Base-by-base conservation (phyloP, 2,113 vertebrate species). In the Hirundichthys speculiger region DNA sequence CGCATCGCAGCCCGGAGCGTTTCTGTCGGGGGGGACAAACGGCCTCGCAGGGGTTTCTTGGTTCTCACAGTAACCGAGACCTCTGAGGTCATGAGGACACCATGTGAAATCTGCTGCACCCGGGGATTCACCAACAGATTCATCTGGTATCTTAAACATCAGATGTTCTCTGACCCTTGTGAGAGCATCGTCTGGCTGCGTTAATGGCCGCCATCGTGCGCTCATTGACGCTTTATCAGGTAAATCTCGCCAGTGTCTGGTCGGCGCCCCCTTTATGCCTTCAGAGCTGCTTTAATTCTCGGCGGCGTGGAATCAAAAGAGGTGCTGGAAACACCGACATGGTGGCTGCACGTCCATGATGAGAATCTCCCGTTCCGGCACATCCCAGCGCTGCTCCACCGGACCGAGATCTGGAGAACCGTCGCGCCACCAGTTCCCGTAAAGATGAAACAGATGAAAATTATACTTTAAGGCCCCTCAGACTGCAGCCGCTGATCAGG, bases 1-100 rank as follows among this genome's bases (percentile, higher is more conserved):
- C 2, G 14, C 13, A 14, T 19, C 49, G 3, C 67, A 9, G 13
- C 48, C 50, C 46, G 1, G 55, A 77, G 22, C 38, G 16, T 79
- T 68, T 72, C 11, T 34, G 27, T 75, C 58, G 55, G 53, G 41
- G 60, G 76, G 58, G 43, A 69, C 68, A 66, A 52, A 59, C 53
- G 67, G 22, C 48, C 38, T 70, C 24, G 7, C 25, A 66, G 45
- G n/a, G 66, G 61, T 76, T 86, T 80, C 63, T 83, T 73, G 53
- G 72, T 84, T 88, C 89, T 87, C 85, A 84, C 62, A 83, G 56
- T 64, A 84, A 80, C 46, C 58, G 7, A 3, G 5, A 69, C 56
- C 84, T 64, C 76, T 47, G 46, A 64, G 69, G 54, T 72, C 77
- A 55, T 45, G 47, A 16, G 9, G 30, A 34, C 11, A 34, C 30